phyloP scores from a whole-genome alignment of 1,140 invertebrate species.

The Macrotrachela quadricornifera region DNA sequence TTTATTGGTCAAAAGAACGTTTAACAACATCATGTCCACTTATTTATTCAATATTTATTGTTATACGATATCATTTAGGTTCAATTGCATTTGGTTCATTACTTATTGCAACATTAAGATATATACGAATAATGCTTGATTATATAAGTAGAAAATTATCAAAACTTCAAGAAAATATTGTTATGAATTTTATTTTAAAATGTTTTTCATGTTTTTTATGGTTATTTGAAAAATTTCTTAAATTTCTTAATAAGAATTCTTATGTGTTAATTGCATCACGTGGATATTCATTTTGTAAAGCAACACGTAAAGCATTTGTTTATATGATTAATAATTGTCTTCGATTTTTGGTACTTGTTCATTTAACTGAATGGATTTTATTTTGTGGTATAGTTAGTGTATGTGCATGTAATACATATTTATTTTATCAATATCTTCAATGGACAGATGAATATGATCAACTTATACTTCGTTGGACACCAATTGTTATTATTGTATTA shows the following conservation, averaged over 20 bases:
- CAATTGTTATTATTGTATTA: no score
- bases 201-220: no score
- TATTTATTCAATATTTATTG: neutral
- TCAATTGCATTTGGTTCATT: slow-evolving; percentile 7
- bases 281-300: slow-evolving; percentile 44
- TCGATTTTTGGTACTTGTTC: neutral
- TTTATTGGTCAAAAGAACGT: neutral
- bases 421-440: neutral
- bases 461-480: no score
- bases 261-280: slow-evolving; percentile 39
- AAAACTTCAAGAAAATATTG: neutral
- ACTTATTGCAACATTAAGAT: neutral
- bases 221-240: no score
- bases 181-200: no score
- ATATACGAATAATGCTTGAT: neutral
- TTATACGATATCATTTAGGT: slow-evolving; percentile 8
- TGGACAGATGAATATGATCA: no score
- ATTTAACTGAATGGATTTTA: neutral
- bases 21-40: neutral
- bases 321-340: neutral
- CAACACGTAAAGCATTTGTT: slow-evolving; percentile 38
- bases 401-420: neutral
- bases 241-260: neutral
- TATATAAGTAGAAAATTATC: no score
- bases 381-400: no score